These are phyloP conservation scores for Centropyge bicolor DNA, from an alignment of 2,797 vertebrate species.

Conservation along the genomic window DNA sequence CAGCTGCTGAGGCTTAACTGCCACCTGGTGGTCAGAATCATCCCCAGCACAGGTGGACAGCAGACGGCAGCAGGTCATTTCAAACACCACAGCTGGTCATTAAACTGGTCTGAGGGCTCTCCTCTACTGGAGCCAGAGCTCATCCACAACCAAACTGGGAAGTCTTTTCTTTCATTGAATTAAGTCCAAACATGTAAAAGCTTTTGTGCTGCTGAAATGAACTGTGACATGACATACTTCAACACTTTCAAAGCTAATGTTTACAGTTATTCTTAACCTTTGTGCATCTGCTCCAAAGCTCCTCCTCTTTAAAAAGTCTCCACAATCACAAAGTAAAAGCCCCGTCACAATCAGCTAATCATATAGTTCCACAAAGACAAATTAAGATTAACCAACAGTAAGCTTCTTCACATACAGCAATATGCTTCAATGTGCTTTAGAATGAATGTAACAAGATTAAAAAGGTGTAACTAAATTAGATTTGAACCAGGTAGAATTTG, in stretches of 20 bases:
- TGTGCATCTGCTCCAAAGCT: neutral
- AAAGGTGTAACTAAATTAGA: no score
- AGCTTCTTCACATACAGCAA: no score
- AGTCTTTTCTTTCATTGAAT: no score
- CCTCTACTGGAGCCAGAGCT: neutral
- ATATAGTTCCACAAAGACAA: neutral
- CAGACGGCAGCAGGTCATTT: neutral
- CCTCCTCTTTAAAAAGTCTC: neutral
- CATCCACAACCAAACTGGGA: neutral
- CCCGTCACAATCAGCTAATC: neutral
- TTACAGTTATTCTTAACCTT: neutral
- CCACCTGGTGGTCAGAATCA: constrained; percentile 60
- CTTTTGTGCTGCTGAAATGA: neutral
- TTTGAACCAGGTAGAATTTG: neutral
- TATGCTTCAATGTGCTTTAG: no score
- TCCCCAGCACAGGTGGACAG: neutral
- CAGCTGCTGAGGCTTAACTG: constrained; percentile 40
- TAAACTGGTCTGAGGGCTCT: neutral
- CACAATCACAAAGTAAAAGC: neutral
- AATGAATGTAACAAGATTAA: neutral
- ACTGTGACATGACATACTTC: no score
- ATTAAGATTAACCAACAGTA: neutral
- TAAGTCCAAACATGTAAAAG: neutral
- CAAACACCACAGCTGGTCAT: neutral
- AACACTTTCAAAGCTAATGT: neutral